Percentiles rank a stretch among this genome's conserved stretches.
phyloP scores from a whole-genome alignment of 2,888 invertebrate species.

The Entomobrya proxima region DNA sequence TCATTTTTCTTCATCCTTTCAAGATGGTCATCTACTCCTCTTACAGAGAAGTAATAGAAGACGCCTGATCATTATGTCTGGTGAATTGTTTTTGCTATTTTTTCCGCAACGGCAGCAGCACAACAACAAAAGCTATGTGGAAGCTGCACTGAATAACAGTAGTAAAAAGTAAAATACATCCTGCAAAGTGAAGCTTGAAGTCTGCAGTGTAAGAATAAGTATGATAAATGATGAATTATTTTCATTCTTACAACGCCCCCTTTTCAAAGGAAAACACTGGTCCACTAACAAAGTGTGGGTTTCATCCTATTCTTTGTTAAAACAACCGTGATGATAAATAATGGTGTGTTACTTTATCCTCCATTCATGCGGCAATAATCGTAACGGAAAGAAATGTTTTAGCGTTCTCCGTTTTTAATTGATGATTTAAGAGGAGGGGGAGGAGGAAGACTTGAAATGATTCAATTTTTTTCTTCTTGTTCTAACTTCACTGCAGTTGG shows the following conservation, averaged over 20 bases:
- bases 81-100: slow-evolving; percentile 29
- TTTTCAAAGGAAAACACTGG: slow-evolving; percentile 26
- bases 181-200: background rate
- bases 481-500: background rate
- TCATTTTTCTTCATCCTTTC: slow-evolving; percentile 1
- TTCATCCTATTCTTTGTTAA: background rate
- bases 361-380: slow-evolving; percentile 16
- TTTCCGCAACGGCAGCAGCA: slow-evolving; percentile 13
- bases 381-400: slow-evolving; percentile 31
- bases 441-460: background rate
- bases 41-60: background rate
- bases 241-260: slow-evolving; percentile 46
- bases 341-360: slow-evolving; percentile 8
- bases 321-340: slow-evolving; percentile 4
- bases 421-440: slow-evolving; percentile 17
- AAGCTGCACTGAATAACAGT: too few relatives aligned
- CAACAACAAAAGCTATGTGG: background rate
- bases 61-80: background rate
- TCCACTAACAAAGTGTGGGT: background rate
- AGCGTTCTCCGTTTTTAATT: slow-evolving; percentile 17
- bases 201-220: background rate
- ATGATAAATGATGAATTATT: slow-evolving; percentile 58
- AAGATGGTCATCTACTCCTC: slow-evolving; percentile 48
- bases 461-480: background rate
- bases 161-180: slow-evolving; percentile 21